Base-by-base conservation (phyloP, 2,797 vertebrate genomes). In the Ctenopoma kingsleyae region DNA sequence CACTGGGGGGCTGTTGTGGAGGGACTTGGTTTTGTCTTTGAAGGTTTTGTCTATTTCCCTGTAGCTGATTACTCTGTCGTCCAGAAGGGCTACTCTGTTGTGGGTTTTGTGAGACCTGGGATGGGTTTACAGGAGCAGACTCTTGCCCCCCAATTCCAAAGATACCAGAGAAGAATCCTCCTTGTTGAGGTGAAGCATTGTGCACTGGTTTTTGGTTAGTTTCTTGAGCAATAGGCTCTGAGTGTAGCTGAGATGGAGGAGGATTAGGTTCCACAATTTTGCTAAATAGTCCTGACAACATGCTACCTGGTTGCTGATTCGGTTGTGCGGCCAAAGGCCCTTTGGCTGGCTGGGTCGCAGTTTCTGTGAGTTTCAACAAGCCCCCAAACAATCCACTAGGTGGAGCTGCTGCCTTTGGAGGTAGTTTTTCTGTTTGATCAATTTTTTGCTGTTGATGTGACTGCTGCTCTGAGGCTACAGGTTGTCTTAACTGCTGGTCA, bases 291-390 rank as follows among this genome's bases (percentile, higher is more conserved):
- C 92, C 93, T 65, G 92, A 93, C 10, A 94, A 48, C 70, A 91
- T 62, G 47, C 81, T 90, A 84, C 93, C 71, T 71, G 77, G 35
- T 89, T 92, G 82, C 85, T 95, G 87, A 72, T 78, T 76, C 89
- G 91, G 83, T 71, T 92, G 87, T 57, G 71, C 44, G 52, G 19
- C 44, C 9, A 47, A 15, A 12, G 68, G 65, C 74, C 23, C 74
- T 80, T 82, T 72, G 17, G 74, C 82, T 63, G 72, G 38, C 44
- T 92, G 88, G 5, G 76, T 70, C 51, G 81, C 38, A 38, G 87
- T 92, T 81, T 96, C 95, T 71, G 89, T 86, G 55, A 93, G 86
- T 87, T 94, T 97, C 67, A 95, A 82, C 62, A 95, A 87, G 0
- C 94, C 93, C 44, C 92, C 90, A 78, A 96, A 90, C 40, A 96